Evolutionary conservation across 2,113 vertebrate genomes (phyloP), one percentile per base, ranked within the genome.

Genomic region (Phasianus colchicus): DNA sequence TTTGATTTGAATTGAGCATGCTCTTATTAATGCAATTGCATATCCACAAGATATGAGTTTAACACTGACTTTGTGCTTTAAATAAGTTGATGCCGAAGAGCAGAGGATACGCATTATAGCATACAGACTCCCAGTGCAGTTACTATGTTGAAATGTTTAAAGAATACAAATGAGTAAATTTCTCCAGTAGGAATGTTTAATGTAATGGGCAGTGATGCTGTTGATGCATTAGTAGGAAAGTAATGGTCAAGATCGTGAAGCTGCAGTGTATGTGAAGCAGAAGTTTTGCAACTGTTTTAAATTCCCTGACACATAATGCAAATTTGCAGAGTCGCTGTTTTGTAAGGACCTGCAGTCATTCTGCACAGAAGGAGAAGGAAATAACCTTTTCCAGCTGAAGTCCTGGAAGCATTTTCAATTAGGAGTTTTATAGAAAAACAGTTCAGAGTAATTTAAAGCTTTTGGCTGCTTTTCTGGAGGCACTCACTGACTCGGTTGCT

Each of bases 341-440:
- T 42, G 40, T 71, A 54, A 67, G 24, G 78, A 73, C 32, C 71
- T 88, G 55, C 15, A 70, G 48, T 60, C 19, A 0, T 66, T 84
- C 36, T 87, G 58, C 79, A 32, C 18, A 72, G 82, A 64, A 61
- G 43, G 71, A 80, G 57, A 67, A 86, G 57, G 79, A 52, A 90
- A 20, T 94, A 91, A 95, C 79, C 57, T 94, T 83, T 80, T 91
- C 72, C 82, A 92, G 71, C 67, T 93, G 87, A 67, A 89, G 72
- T 66, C 78, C 76, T 94, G 93, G 34, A 78, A 64, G 20, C 64
- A 24, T 57, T 43, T 88, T 92, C 79, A 88, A 89, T 91, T 80
- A 71, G 45, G 58, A 78, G 48, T 90, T 77, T 78, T 32, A 29
- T 54, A 83, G 73, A 77, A 80, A 92, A 55, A 7, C 77, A 69